A percentile compares a stretch with the other conserved stretches of the same genome.
phyloP scores from a whole-genome alignment of 1,140 invertebrate species.

The Potamilus streckersoni region DNA sequence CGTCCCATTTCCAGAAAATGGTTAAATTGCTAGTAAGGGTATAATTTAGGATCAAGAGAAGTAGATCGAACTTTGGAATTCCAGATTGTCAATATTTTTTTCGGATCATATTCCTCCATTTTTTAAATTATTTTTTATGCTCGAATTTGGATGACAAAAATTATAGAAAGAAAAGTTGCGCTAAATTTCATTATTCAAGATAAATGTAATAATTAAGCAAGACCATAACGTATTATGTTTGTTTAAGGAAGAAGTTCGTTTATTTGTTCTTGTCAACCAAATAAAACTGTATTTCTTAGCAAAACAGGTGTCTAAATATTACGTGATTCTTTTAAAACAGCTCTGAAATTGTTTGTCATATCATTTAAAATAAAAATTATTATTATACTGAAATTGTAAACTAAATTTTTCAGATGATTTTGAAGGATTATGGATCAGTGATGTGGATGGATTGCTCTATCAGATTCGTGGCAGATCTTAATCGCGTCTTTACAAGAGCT shows the following conservation, averaged over 20 bases:
- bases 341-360: neutral
- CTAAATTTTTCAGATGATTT: neutral
- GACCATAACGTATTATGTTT: too few species aligned
- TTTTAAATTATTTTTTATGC: too few species aligned
- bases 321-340: neutral
- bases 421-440: neutral
- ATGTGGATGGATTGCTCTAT: conserved; percentile 12
- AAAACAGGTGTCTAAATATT: neutral
- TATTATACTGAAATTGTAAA: neutral
- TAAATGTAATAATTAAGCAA: too few species aligned
- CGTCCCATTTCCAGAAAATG: too few species aligned
- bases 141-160: too few species aligned
- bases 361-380: neutral
- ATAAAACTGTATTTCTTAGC: neutral
- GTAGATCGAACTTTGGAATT: too few species aligned
- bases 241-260: neutral
- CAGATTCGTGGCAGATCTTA: conserved; percentile 2
- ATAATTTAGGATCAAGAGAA: too few species aligned
- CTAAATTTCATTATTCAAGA: too few species aligned
- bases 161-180: too few species aligned
- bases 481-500: conserved; percentile 1
- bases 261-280: neutral
- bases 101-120: too few species aligned
- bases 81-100: too few species aligned
- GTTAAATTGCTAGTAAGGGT: too few species aligned